Evolutionary conservation across 2,113 vertebrate genomes (phyloP), one percentile per base, ranked within the genome.

Genomic region (Barnardius zonarius): DNA sequence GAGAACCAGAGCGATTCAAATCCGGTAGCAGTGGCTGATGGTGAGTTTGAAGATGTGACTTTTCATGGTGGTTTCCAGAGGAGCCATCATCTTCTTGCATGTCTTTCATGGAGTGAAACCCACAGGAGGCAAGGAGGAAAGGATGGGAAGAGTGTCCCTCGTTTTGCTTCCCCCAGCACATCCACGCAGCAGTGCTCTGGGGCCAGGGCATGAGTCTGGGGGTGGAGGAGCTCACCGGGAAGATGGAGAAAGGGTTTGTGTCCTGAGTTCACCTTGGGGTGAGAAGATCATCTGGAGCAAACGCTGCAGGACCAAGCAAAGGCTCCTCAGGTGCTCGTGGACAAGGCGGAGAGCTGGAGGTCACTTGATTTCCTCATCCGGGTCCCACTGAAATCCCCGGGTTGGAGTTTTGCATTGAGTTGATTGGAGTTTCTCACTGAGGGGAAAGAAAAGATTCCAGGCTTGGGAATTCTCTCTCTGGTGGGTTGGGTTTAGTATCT

Each of bases 161-260:
- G 0, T 0, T 1, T 17, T 12, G 6, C 20, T 43, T 41, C 17
- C 44, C 52, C 72, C 33, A 31, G 39, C n/a, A 24, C 1, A 5
- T 51, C 39, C 70, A 2, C 1, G 7, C 41, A 44, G 61, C 73
- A 54, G 24, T 1, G 11, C 55, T 63, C 17, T 11, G 28, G 19
- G 52, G 23, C 13, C 0, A 5, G 46, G 63, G 31, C 0, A 0
- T 7, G 33, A 22, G 20, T 17, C 2, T 30, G 52, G 73, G 54
- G 28, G 4, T 9, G 14, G 28, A 76, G 59, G 31, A 82, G 30
- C 86, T 82, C 82, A 76, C 78, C 70, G 4, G 52, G 54, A 73
- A 85, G 54, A 25, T 51, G 75, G 19, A 85, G 35, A 80, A 77
- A 20, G 1, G 0, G 4, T 9, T n/a, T 37, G 11, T 11, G 33